These are phyloP conservation scores for Luidia sarsii DNA, from an alignment of 53 echinoderm and acorn worm species.

Conservation along the genomic window DNA sequence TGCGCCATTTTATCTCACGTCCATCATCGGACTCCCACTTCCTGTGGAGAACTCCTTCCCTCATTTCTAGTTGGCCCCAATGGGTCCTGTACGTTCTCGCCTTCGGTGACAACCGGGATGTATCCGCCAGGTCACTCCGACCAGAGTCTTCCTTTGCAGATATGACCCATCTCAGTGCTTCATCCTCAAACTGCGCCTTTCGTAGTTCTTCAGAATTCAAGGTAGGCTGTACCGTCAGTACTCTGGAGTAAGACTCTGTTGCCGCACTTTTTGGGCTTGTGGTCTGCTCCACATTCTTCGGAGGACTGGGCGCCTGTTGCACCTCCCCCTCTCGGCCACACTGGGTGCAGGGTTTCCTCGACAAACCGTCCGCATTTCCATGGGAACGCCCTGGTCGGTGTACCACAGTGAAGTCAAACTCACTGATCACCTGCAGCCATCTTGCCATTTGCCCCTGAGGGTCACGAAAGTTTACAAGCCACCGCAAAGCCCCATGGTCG, in stretches of 20 bases:
- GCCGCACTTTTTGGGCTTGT: not conserved
- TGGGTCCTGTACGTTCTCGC: conserved; percentile 19
- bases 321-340: not conserved
- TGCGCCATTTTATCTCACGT: not conserved
- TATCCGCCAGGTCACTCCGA: not conserved
- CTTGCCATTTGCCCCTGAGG: not conserved
- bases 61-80: conserved; percentile 17
- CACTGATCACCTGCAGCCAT: not conserved
- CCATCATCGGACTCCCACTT: conserved; percentile 39
- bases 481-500: not conserved
- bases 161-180: not conserved
- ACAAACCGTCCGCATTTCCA: conserved; percentile 33
- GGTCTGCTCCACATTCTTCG: conserved; percentile 3
- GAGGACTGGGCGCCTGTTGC: not conserved
- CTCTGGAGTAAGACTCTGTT: not conserved
- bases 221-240: not conserved
- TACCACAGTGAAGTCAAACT: not conserved
- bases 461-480: not conserved
- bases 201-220: not conserved
- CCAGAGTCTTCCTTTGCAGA: not conserved
- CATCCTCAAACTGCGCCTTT: conserved; percentile 6
- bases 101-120: not conserved
- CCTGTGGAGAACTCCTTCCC: conserved; percentile 16
- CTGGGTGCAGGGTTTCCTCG: conserved; percentile 1
- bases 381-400: conserved; percentile 17